A percentile compares a stretch with the other conserved stretches of the same genome.
Conservation (phyloP, 2,797 vertebrate genomes). For the Semotilus atromaculatus region DNA sequence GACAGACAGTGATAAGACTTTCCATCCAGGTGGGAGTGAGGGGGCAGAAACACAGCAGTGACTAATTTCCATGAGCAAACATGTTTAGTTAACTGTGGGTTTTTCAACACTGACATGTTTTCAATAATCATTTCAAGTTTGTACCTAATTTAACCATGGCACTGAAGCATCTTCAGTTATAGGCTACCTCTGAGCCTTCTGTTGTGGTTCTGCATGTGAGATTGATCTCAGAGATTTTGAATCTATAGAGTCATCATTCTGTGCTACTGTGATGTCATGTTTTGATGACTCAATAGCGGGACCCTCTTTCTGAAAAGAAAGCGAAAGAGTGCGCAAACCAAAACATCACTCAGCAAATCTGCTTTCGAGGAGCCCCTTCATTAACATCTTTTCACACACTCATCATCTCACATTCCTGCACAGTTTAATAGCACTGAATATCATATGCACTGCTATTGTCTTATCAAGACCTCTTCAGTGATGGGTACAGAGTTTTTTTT, state of each 20-base stretch:
- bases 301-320: conserved; percentile 68
- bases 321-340: conserved; percentile 56
- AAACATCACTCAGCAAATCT: conserved; percentile 24
- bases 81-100: conserved; percentile 34
- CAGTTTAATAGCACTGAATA: neutral
- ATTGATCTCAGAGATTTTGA: neutral
- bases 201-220: neutral
- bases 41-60: conserved; percentile 29
- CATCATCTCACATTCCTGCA: neutral
- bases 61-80: conserved; percentile 46
- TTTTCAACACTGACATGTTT: conserved; percentile 15
- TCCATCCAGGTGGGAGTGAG: conserved; percentile 40
- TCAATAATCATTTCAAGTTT: neutral
- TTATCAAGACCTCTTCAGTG: neutral
- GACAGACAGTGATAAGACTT: conserved; percentile 24
- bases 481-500: neutral
- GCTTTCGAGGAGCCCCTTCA: conserved; percentile 63
- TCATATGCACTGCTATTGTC: neutral
- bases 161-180: neutral
- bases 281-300: conserved; percentile 60
- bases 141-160: neutral
- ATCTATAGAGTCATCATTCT: neutral
- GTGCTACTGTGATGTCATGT: conserved; percentile 24
- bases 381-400: neutral
- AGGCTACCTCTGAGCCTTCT: neutral